These are phyloP conservation scores for Amblyjoppa fuscipennis DNA, from an alignment of 2,888 invertebrate species.

Conservation along the genomic window DNA sequence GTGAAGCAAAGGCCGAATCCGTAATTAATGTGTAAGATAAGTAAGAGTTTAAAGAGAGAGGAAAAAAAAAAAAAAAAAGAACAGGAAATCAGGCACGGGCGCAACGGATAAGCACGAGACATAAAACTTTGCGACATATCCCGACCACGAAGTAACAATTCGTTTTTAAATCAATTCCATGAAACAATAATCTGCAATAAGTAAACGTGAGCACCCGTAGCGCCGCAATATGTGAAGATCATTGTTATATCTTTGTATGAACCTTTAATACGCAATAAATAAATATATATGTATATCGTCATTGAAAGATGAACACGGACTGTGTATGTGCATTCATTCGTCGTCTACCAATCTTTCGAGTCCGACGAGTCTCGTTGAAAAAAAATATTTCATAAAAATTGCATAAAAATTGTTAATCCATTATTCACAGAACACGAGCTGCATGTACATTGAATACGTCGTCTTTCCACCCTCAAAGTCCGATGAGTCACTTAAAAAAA, in stretches of 20 bases:
- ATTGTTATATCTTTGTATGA: conserved; percentile 82
- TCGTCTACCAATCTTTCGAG: conserved; percentile 19
- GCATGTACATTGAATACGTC: neutral
- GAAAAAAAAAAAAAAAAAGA: neutral
- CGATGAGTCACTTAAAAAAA: neutral
- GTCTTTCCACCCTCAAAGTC: conserved; percentile 13
- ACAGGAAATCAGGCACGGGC: conserved; percentile 51
- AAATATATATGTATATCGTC: conserved; percentile 77
- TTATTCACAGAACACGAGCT: neutral
- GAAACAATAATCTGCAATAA: conserved; percentile 64
- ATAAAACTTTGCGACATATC: conserved; percentile 73
- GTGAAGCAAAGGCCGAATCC: conserved; percentile 17
- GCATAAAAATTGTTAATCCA: no score
- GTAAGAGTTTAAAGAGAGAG: conserved; percentile 41
- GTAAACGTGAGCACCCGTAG: conserved; percentile 74
- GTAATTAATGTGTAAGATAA: conserved; percentile 34
- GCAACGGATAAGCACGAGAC: conserved; percentile 45
- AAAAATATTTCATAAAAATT: neutral
- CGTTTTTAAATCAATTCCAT: conserved; percentile 68
- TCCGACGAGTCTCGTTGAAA: neutral
- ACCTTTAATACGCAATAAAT: conserved; percentile 81
- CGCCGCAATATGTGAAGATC: conserved; percentile 76
- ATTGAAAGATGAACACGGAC: conserved; percentile 57
- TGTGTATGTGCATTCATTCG: neutral
- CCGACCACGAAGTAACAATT: conserved; percentile 68